Evolutionary conservation across 2,888 invertebrate genomes (phyloP), one percentile per base, ranked within the genome.

Genomic region (Octodonta nipae): DNA sequence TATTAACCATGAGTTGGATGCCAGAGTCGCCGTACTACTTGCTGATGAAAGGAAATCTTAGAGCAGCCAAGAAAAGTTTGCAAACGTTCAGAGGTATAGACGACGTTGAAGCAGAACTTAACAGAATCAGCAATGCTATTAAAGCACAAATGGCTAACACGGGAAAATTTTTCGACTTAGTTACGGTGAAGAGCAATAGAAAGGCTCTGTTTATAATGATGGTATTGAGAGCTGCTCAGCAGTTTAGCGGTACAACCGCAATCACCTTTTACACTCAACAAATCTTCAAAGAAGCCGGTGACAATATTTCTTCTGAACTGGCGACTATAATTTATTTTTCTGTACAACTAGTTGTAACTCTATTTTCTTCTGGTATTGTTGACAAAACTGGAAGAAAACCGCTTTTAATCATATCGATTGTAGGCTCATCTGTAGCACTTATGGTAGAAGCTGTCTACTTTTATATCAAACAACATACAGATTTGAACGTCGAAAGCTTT

Each of bases 201-300:
- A 71, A 70, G 56, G 78, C 79, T 2, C 61, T 79, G 45, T 63
- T 69, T 45, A 70, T 80, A 30, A 67, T 71, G 33, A 53, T 75
- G 26, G 67, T 71, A 5, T 59, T 80, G 3, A 62, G 69, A 52
- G 52, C 65, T 2, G 61, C 68, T 17, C 71, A 72, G 34, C 59
- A 61, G 36, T 44, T 75, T 25, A 71, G 72, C 45, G 76, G 76
- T 2, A 71, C 71, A 31, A 72, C 72, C 16, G 73, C 73, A 1
- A 67, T 76, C 3, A 67, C 74, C 1, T 71, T 74, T 4, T 75
- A 75, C 46, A 67, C 73, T 1, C 72, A 75, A 40, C 60, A 62
- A 1, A 60, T 67, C n/a, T 57, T 67, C 15, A 45, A 59, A 10
- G 61, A 63, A 20, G 52, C 61, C 1, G 59, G 56, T 3, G 56